phyloP scores from a whole-genome alignment of 2,113 vertebrate species.

The Vanacampus margaritifer region DNA sequence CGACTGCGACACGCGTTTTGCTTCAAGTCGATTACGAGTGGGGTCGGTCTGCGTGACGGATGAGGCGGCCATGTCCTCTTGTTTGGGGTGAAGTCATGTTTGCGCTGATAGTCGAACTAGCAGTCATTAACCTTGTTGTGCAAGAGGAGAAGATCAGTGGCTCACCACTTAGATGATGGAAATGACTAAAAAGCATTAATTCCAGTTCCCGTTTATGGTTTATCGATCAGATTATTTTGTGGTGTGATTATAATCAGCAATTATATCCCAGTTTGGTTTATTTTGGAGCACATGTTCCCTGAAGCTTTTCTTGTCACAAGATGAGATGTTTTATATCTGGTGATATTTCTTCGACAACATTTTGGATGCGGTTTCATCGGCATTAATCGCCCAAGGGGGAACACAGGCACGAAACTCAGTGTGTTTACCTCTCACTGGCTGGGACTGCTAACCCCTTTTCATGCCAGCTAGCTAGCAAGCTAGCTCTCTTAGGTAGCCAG shows the following conservation, averaged over 20 bases:
- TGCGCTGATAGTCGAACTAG: neutral
- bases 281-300: neutral
- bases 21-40: too few species aligned
- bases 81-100: neutral
- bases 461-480: too few species aligned
- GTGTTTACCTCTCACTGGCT: too few species aligned
- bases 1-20: too few species aligned
- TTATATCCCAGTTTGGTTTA: neutral
- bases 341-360: neutral
- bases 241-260: neutral
- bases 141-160: neutral
- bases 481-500: too few species aligned
- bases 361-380: neutral
- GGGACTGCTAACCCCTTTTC: too few species aligned
- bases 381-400: too few species aligned
- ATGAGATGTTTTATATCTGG: neutral
- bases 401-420: too few species aligned
- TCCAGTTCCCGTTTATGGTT: neutral
- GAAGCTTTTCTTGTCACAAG: neutral
- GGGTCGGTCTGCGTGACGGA: constrained; percentile 4
- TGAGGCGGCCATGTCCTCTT: neutral
- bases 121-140: neutral
- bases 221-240: neutral
- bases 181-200: neutral
- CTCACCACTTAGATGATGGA: neutral